Percentiles rank a stretch among this genome's conserved stretches.
Conservation (phyloP, 2,113 vertebrate genomes). For the Petaurus breviceps region DNA sequence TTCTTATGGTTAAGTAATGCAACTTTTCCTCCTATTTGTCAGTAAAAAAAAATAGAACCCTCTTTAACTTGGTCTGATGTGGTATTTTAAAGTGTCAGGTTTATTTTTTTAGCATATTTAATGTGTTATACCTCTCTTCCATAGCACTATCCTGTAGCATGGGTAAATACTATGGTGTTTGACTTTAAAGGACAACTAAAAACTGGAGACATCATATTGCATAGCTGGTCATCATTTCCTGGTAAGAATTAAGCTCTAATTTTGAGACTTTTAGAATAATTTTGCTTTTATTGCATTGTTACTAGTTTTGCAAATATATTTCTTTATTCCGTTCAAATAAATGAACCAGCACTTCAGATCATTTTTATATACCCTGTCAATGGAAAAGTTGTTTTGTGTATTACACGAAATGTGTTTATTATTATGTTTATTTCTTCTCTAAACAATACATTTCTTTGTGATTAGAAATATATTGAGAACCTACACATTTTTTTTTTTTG, state of each 20-base stretch:
- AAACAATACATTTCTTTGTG: background rate
- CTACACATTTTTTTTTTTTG: background rate
- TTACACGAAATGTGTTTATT: constrained; percentile 11
- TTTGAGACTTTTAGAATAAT: constrained; percentile 34
- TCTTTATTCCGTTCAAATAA: constrained; percentile 43
- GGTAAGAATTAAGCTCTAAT: constrained; percentile 83
- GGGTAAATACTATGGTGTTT: constrained; percentile 99
- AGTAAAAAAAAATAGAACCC: background rate
- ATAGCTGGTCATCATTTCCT: constrained; percentile 99
- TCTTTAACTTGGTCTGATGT: background rate
- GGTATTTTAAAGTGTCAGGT: background rate
- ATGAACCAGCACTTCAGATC: background rate
- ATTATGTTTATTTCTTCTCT: background rate
- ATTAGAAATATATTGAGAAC: background rate
- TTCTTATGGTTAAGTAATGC: background rate
- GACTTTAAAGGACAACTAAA: constrained; percentile 97
- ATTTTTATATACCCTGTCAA: constrained; percentile 31
- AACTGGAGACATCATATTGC: constrained; percentile 91
- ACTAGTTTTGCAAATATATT: constrained; percentile 2
- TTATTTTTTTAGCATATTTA: constrained; percentile 11
- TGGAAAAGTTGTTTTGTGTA: background rate
- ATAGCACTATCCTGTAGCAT: constrained; percentile 98
- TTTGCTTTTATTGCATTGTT: constrained; percentile 13
- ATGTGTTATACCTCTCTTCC: constrained; percentile 55
- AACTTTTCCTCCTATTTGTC: background rate